Evolutionary conservation across 2,888 invertebrate species (phyloP).

Genomic region (Phytoseiulus persimilis): DNA sequence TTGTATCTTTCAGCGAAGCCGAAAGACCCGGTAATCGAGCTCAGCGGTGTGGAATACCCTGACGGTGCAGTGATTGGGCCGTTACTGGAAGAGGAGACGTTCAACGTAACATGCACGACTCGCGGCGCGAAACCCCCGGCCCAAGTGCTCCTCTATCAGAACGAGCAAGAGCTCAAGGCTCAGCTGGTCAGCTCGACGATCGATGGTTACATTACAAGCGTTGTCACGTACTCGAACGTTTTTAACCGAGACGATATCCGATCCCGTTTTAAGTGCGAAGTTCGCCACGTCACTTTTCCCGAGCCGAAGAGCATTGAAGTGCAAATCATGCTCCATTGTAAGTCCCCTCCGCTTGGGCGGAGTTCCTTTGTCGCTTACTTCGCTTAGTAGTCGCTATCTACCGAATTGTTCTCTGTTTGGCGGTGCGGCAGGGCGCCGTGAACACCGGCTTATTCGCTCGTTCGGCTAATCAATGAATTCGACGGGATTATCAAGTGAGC

Average conservation of each 20-base stretch:
- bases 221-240: slow-evolving; percentile 28
- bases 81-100: slow-evolving; percentile 44
- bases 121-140: slow-evolving; percentile 45
- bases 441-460: neutral
- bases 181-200: slow-evolving; percentile 17
- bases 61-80: slow-evolving; percentile 44
- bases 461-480: neutral
- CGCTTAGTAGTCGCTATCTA: neutral
- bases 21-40: slow-evolving; percentile 44
- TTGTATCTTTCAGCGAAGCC: slow-evolving; percentile 42
- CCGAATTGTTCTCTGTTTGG: neutral
- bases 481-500: neutral
- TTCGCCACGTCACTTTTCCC: slow-evolving; percentile 32
- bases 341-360: neutral
- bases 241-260: slow-evolving; percentile 31
- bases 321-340: slow-evolving; percentile 29
- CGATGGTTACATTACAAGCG: slow-evolving; percentile 10
- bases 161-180: slow-evolving; percentile 40
- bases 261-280: slow-evolving; percentile 25
- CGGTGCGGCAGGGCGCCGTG: neutral
- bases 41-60: slow-evolving; percentile 43
- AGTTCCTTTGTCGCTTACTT: neutral
- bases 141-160: slow-evolving; percentile 44
- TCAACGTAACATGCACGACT: slow-evolving; percentile 45
- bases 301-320: slow-evolving; percentile 28